Evolutionary conservation across 2,797 vertebrate species (phyloP).

Genomic region (Oceanodroma leucorhoa): DNA sequence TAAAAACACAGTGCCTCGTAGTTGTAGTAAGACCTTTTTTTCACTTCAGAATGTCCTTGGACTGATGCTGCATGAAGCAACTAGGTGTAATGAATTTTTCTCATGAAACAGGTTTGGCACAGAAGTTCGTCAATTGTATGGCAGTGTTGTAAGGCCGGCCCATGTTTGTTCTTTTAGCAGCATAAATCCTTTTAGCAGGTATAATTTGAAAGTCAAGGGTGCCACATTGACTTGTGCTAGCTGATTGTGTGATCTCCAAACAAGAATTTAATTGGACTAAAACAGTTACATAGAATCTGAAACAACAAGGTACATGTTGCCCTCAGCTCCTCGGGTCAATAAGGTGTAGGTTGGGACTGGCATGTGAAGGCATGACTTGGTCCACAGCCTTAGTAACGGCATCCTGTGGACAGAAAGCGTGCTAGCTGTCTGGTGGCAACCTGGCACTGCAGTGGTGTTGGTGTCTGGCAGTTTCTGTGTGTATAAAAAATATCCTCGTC

Average conservation of each 20-base stretch:
- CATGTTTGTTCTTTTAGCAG: not conserved
- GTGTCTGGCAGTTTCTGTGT: conserved; percentile 4
- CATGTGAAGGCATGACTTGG: not conserved
- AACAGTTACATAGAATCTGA: not conserved
- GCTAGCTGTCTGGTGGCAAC: not conserved
- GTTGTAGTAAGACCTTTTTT: not conserved
- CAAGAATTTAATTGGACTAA: not conserved
- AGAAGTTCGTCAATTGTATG: not conserved
- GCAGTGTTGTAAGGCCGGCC: not conserved
- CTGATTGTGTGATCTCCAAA: not conserved
- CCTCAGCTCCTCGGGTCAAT: accelerated
- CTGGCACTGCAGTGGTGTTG: not conserved
- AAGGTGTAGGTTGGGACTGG: not conserved
- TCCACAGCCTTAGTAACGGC: not conserved
- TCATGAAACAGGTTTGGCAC: not conserved
- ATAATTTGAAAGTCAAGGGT: not conserved
- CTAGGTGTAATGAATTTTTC: not conserved
- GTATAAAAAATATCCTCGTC: not conserved
- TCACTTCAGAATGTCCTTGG: not conserved
- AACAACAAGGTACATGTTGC: not conserved
- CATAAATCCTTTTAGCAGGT: not conserved
- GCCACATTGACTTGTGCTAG: accelerated
- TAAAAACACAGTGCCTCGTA: not conserved
- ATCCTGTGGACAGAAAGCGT: not conserved
- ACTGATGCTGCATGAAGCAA: not conserved